phyloP scores from a whole-genome alignment of 2,888 invertebrate species.

The Nycteola revayana region DNA sequence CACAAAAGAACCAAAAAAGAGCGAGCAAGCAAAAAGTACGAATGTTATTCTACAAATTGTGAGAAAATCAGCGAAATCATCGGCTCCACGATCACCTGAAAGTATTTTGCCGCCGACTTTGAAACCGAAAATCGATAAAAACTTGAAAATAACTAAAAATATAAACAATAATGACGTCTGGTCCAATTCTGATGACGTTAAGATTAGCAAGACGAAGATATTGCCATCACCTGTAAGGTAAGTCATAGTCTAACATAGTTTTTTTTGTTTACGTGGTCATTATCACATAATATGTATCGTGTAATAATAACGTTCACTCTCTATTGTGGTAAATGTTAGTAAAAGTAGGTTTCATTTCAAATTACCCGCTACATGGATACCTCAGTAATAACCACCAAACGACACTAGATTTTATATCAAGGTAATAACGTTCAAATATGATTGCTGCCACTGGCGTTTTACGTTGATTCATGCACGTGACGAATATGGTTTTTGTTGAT shows the following conservation, averaged over 20 bases:
- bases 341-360: slow-evolving; percentile 18
- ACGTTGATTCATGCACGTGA: slow-evolving; percentile 50
- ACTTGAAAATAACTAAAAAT: slow-evolving; percentile 59
- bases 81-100: slow-evolving; percentile 36
- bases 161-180: slow-evolving; percentile 75
- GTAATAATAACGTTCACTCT: too few relatives aligned
- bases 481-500: slow-evolving; percentile 34
- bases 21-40: slow-evolving; percentile 44
- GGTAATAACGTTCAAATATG: slow-evolving; percentile 11
- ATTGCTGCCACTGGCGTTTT: slow-evolving; percentile 12
- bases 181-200: slow-evolving; percentile 58
- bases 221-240: slow-evolving; percentile 48
- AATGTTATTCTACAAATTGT: slow-evolving; percentile 68
- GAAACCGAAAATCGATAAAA: slow-evolving; percentile 54
- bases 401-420: slow-evolving; percentile 14
- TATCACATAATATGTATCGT: too few relatives aligned
- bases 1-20: slow-evolving; percentile 38
- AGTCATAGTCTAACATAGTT: slow-evolving; percentile 24
- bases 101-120: slow-evolving; percentile 62
- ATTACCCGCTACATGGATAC: slow-evolving; percentile 37
- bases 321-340: slow-evolving; percentile 3
- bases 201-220: slow-evolving; percentile 43
- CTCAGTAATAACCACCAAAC: slow-evolving; percentile 6
- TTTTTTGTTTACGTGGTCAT: slow-evolving; percentile 8
- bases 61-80: slow-evolving; percentile 54